A percentile compares a stretch with the other conserved stretches of the same genome.
These are phyloP conservation scores for Anomalospiza imberbis DNA, from an alignment of 2,797 vertebrate genomes.

Conservation along the genomic window DNA sequence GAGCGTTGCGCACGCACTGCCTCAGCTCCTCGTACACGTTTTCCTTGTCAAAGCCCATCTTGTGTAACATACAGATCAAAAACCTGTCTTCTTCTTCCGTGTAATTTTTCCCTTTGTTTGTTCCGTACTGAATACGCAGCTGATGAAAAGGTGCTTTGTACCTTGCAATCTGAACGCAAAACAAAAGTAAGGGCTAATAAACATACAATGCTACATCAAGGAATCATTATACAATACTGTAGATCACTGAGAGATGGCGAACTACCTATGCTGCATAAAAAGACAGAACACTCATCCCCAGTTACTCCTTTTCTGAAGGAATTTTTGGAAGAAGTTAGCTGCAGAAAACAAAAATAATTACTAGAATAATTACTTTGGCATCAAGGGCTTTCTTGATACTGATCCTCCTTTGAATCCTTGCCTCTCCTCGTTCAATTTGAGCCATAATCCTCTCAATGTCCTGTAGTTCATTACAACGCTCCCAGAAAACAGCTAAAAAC, in stretches of 20 bases:
- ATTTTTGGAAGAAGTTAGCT: background rate
- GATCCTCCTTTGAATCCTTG: conserved; percentile 86
- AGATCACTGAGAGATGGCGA: background rate
- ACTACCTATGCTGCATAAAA: background rate
- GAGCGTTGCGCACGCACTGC: conserved; percentile 87
- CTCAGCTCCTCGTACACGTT: conserved; percentile 87
- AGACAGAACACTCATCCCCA: background rate
- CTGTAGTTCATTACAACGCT: conserved; percentile 87
- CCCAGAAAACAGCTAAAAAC: conserved; percentile 86
- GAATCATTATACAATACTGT: background rate
- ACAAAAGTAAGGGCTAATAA: background rate
- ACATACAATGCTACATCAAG: background rate
- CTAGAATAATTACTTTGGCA: conserved; percentile 77
- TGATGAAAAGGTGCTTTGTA: conserved; percentile 90
- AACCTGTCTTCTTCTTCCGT: conserved; percentile 88
- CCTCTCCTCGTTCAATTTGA: conserved; percentile 87
- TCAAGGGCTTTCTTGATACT: conserved; percentile 89
- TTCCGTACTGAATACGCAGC: conserved; percentile 86
- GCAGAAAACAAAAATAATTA: background rate
- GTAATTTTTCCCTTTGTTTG: conserved; percentile 89
- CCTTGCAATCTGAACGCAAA: conserved; percentile 79
- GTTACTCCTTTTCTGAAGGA: background rate
- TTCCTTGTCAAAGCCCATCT: conserved; percentile 89
- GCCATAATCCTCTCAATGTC: conserved; percentile 90
- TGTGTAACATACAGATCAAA: conserved; percentile 88